Percentiles rank a stretch among this genome's conserved stretches.
Conservation (phyloP, 2,113 vertebrate genomes). For the Synchiropus splendidus region DNA sequence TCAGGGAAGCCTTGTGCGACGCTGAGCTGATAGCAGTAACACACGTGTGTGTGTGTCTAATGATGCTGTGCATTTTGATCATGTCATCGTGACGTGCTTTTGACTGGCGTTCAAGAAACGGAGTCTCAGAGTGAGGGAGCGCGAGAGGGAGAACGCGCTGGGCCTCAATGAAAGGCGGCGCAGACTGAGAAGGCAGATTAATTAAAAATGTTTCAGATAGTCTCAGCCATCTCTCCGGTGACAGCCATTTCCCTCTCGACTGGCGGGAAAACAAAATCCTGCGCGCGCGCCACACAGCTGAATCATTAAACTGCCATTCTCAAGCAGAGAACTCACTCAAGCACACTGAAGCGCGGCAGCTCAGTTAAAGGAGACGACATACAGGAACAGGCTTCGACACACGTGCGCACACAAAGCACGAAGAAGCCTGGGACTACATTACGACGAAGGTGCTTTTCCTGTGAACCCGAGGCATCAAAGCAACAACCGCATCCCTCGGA, state of each 20-base stretch:
- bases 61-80: no score
- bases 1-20: no score
- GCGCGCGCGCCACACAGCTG: neutral
- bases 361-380: slow-evolving; percentile 14
- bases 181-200: slow-evolving; percentile 40
- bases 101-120: neutral
- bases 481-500: no score
- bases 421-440: no score
- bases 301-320: neutral
- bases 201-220: slow-evolving; percentile 47
- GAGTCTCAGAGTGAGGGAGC: neutral
- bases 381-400: neutral
- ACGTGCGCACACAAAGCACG: neutral
- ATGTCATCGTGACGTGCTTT: no score
- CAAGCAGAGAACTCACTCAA: slow-evolving; percentile 10
- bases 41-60: no score
- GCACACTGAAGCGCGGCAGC: slow-evolving; percentile 11
- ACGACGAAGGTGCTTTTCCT: no score
- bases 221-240: slow-evolving; percentile 18
- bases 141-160: no score
- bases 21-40: no score
- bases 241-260: slow-evolving; percentile 8
- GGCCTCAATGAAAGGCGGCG: slow-evolving; percentile 21
- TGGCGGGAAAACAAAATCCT: slow-evolving; percentile 7
- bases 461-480: no score